A percentile compares a stretch with the other conserved stretches of the same genome.
These are phyloP conservation scores for Holothuria scabra DNA, from an alignment of 53 echinoderm and acorn worm species.

Conservation along the genomic window DNA sequence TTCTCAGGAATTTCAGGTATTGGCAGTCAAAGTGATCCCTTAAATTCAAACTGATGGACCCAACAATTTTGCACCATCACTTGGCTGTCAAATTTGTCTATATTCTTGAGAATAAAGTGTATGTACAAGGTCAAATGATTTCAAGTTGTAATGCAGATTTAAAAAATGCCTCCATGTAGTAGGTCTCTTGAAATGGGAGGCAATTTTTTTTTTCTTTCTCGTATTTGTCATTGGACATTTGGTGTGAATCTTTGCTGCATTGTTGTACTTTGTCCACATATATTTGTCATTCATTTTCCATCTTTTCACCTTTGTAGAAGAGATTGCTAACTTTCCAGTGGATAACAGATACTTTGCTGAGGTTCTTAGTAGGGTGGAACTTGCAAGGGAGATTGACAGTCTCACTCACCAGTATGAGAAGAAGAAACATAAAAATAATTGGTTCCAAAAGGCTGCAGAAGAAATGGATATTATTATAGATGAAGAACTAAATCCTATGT, in stretches of 20 bases:
- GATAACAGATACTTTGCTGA: slow-evolving; percentile 72
- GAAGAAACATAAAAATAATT: slow-evolving; percentile 88
- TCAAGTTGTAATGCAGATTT: no score
- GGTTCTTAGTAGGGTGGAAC: slow-evolving; percentile 72
- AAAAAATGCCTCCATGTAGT: no score
- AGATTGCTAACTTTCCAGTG: slow-evolving; percentile 81
- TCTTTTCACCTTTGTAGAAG: slow-evolving; percentile 67
- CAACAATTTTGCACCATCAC: no score
- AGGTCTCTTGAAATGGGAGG: no score
- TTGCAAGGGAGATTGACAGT: slow-evolving; percentile 75
- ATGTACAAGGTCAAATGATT: no score
- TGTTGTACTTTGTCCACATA: not conserved
- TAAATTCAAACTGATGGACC: no score
- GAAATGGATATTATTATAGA: slow-evolving; percentile 88
- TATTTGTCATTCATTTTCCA: not conserved
- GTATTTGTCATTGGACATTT: no score
- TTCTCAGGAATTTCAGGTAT: no score
- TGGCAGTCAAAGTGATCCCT: no score
- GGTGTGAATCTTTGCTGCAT: not conserved
- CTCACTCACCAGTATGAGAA: slow-evolving; percentile 65
- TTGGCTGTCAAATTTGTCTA: no score
- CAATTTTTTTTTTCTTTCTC: no score
- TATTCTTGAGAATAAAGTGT: no score
- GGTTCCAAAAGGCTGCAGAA: slow-evolving; percentile 88
- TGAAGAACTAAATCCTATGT: slow-evolving; percentile 70